Conservation (phyloP, 2,113 vertebrate species). For the Lepus timidus region DNA sequence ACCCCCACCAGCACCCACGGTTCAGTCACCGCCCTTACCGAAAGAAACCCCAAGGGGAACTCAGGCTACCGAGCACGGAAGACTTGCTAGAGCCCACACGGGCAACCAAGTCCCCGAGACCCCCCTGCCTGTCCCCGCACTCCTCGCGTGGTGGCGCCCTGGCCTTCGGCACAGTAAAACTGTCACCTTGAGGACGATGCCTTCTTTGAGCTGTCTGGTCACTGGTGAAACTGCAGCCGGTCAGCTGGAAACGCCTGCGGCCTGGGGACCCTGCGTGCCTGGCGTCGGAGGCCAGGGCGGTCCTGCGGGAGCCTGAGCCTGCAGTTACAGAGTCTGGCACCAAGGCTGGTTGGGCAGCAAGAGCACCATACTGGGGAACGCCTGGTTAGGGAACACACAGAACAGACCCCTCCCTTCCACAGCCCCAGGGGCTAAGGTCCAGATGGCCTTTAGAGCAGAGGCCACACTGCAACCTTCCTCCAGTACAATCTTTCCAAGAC, state of each 20-base stretch:
- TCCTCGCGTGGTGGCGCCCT: not conserved
- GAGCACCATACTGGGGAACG: accelerated
- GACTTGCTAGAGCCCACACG: not conserved
- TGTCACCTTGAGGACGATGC: accelerated
- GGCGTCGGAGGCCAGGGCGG: accelerated
- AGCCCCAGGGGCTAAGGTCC: not conserved
- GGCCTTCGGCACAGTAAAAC: not conserved
- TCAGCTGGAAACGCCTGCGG: not conserved
- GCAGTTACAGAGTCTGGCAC: not conserved
- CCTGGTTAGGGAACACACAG: not conserved
- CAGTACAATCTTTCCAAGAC: too few relatives aligned
- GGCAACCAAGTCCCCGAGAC: too few relatives aligned
- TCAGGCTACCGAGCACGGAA: accelerated
- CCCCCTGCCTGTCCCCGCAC: too few relatives aligned
- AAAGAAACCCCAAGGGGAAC: accelerated
- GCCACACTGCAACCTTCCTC: not conserved
- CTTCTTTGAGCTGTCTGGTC: not conserved
- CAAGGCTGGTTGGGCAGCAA: accelerated
- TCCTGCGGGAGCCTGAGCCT: not conserved
- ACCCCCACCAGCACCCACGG: accelerated
- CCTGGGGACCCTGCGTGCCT: not conserved
- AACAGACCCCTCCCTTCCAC: not conserved
- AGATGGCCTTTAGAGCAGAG: not conserved
- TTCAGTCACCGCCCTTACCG: accelerated
- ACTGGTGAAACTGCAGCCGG: accelerated